phyloP scores from a whole-genome alignment of 2,888 invertebrate species.

The Polydrusus pterygomalis region DNA sequence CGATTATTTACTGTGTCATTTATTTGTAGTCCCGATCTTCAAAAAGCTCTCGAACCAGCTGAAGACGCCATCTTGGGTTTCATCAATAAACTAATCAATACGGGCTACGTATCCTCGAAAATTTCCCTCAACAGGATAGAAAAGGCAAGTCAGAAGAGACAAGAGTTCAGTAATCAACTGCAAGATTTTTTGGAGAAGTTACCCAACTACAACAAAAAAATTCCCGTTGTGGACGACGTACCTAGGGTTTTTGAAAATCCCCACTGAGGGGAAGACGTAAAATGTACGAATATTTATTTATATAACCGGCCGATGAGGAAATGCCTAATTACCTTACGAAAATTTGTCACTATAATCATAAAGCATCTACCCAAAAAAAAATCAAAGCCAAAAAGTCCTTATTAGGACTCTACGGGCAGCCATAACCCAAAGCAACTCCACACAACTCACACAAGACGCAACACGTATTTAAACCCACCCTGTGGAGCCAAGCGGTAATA shows the following conservation, averaged over 20 bases:
- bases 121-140: constrained; percentile 59
- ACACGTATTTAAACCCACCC: too few relatives aligned
- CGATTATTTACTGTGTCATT: neutral
- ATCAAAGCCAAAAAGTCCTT: too few relatives aligned
- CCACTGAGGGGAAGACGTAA: neutral
- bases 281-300: neutral
- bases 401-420: too few relatives aligned
- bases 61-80: constrained; percentile 62
- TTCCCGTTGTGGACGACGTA: constrained; percentile 29
- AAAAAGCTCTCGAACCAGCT: constrained; percentile 46
- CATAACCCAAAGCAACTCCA: too few relatives aligned
- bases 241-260: constrained; percentile 19
- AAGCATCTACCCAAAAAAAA: too few relatives aligned
- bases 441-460: too few relatives aligned
- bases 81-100: constrained; percentile 60
- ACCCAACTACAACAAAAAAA: constrained; percentile 33
- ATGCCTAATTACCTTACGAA: too few relatives aligned
- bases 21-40: constrained; percentile 53
- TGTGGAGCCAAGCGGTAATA: too few relatives aligned
- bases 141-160: constrained; percentile 58
- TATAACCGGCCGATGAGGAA: too few relatives aligned
- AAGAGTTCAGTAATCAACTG: constrained; percentile 58
- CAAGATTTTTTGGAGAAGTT: constrained; percentile 57
- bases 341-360: too few relatives aligned
- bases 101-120: constrained; percentile 60